Base-by-base conservation (phyloP, 2,888 invertebrate species). In the Bembecia ichneumoniformis region DNA sequence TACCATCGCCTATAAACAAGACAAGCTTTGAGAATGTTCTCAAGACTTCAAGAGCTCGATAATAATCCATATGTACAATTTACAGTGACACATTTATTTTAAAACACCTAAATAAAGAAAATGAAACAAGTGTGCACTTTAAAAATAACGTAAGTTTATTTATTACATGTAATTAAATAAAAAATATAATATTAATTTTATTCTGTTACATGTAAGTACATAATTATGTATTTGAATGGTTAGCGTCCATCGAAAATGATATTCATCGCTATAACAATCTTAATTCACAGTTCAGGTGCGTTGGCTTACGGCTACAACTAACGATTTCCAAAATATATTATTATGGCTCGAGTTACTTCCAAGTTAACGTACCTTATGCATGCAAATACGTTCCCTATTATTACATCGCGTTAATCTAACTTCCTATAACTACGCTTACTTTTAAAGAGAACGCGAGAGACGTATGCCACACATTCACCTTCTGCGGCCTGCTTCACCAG, bases 131-230 rank as follows among this genome's bases (percentile, higher is more conserved):
- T 4, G 5, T 46, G 28, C 82, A 78, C 73, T 86, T 84, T 82
- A 84, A 87, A 86, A 87, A 87, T 86, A 86, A 84, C 83, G 80
- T 86, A 82, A 82, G 84, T 86, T 84, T 87, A 84, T 86, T 84
- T 87, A 86, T 84, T 86, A 83, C 83, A 86, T 82, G 80, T 83
- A 82, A 81, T 82, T 62, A 84, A 86, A 84, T 86, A 84, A 86
- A 84, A 28, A 84, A 82, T 82, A 81, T 70, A 76, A 68, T 28
- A 36, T 47, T 75, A 78, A 71, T 68, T 77, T 79, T 74, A 77
- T 76, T 77, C 71, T 74, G 70, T 77, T 78, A 82, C 78, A 77
- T 73, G 74, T 71, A 49, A 28, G 28, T 28, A 28, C 28, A 28
- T 28, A 9, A 20, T 7, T 20, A 28, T 28, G 9, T 28, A 28